Base-by-base conservation (phyloP, 2,888 invertebrate species). In the Cataglyphis albicans region DNA sequence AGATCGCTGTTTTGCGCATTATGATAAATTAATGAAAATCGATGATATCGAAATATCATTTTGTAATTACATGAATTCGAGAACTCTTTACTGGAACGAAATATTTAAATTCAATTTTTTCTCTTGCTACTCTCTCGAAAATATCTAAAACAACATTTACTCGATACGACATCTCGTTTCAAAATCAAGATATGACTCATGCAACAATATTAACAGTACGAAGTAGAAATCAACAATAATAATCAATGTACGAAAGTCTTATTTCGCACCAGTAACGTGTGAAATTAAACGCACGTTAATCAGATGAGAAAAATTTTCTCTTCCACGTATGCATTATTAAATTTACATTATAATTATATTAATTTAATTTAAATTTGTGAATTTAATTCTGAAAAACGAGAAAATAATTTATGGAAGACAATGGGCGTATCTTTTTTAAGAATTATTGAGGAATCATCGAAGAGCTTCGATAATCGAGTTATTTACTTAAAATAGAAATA, bases 161-260 rank as follows among this genome's bases (percentile, higher is more conserved):
- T 48, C 65, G 9, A 32, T 73, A 75, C 59, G 35, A 59, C 82
- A 75, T 86, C 87, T 80, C 80, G 57, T 82, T 21, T 25, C 32
- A 41, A 61, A 70, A 38, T 81, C 80, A 18, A 73, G 35, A 38
- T 63, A 81, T 75, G 72, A 83, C 72, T 87, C 81, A 76, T 76
- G 81, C 84, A 89, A 88, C 67, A 35, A 81, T 67, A 83, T 74
- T 80, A 83, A 81, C 64, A 82, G 70, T 44, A 55, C 63, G 44
- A 41, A 44, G 29, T 29, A 29, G 21, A 35, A 35, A 35, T 35
- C 35, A 35, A 1, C 1, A 63, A 75, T 75, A 75, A 75, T 1
- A 21, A 75, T 75, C 48, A 21, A 35, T 61, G 10, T 48, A 41
- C 63, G 21, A 74, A 41, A 44, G 10, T 63, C 74, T 74, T 29